A percentile compares a stretch with the other conserved stretches of the same genome.
phyloP scores from a whole-genome alignment of 2,797 vertebrate species.

The Monodelphis domestica region DNA sequence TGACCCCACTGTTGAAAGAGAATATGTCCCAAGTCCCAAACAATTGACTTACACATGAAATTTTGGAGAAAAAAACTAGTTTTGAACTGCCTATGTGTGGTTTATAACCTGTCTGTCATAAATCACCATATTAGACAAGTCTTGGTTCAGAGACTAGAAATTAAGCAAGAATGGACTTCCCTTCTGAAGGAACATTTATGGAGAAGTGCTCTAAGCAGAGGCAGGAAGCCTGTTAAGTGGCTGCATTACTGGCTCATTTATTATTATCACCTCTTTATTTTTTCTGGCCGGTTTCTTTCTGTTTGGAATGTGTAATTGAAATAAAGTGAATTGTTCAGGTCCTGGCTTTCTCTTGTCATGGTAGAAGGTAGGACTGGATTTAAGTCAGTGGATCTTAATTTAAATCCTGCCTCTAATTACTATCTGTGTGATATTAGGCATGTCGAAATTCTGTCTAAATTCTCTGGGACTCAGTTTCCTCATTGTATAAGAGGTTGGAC shows the following conservation, averaged over 20 bases:
- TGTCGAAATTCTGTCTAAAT: too few species aligned
- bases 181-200: not conserved
- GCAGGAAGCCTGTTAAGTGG: not conserved
- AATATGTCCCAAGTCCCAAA: not conserved
- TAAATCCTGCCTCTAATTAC: not conserved
- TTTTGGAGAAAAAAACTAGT: constrained; percentile 29
- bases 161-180: not conserved
- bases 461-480: not conserved
- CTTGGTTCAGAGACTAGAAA: not conserved
- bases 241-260: not conserved
- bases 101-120: constrained; percentile 10
- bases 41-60: not conserved
- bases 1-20: not conserved
- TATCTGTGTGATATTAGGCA: not conserved
- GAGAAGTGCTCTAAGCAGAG: not conserved
- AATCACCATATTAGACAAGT: not conserved
- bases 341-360: not conserved
- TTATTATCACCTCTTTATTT: not conserved
- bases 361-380: not conserved
- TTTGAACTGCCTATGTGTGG: not conserved
- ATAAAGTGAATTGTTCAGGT: not conserved
- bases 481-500: not conserved
- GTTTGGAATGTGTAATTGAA: not conserved
- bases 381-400: not conserved
- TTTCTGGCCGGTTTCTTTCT: not conserved